Percentiles rank a stretch among this genome's conserved stretches.
Evolutionary conservation across 2,888 invertebrate species (phyloP).

Genomic region (Zygaena filipendulae): DNA sequence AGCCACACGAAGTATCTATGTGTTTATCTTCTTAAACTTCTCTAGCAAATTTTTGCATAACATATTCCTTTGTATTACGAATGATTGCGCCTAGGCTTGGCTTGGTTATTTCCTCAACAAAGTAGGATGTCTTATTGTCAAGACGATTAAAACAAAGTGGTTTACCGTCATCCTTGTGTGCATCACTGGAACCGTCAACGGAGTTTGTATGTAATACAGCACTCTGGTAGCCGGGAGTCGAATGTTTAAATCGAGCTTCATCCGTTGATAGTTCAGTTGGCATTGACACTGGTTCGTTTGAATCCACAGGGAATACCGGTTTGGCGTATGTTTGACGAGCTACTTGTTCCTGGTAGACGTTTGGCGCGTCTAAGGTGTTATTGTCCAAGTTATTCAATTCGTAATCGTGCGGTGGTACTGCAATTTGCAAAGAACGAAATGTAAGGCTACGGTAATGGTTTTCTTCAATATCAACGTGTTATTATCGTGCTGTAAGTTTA

Average conservation of each 20-base stretch:
- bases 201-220: conserved; percentile 72
- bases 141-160: no score
- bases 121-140: no score
- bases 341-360: conserved; percentile 57
- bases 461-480: neutral
- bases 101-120: no score
- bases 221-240: conserved; percentile 80
- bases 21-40: no score
- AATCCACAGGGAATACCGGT: conserved; percentile 48
- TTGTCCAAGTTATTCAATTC: conserved; percentile 75
- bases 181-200: conserved; percentile 39
- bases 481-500: no score
- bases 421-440: no score
- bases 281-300: conserved; percentile 56
- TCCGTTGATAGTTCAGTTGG: conserved; percentile 46
- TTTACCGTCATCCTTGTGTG: conserved; percentile 54
- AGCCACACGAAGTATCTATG: no score
- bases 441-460: neutral
- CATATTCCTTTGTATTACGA: no score
- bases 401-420: conserved; percentile 72
- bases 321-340: conserved; percentile 39
- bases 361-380: conserved; percentile 72
- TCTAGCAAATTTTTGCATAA: no score
- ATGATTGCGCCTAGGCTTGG: no score
- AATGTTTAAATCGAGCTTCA: conserved; percentile 73